Conservation (phyloP, 2,797 vertebrate genomes). For the Hydrocynus forskahlii region DNA sequence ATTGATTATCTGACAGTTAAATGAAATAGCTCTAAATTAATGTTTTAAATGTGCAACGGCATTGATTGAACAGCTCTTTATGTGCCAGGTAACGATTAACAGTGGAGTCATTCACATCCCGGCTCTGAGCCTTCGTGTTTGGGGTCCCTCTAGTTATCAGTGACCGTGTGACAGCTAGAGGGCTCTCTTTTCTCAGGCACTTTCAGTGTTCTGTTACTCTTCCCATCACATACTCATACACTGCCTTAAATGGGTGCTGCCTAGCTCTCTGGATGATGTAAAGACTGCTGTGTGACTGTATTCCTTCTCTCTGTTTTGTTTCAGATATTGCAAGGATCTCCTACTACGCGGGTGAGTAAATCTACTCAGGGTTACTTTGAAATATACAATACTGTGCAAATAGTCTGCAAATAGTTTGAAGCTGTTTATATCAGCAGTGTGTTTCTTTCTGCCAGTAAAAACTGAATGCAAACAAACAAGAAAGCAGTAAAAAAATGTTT, state of each 20-base stretch:
- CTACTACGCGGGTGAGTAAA: conserved; percentile 60
- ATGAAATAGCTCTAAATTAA: too few species aligned
- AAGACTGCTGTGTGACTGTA: conserved; percentile 13
- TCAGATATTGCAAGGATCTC: conserved; percentile 62
- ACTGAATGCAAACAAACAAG: too few species aligned
- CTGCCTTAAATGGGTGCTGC: conserved; percentile 32
- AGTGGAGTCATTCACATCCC: not conserved
- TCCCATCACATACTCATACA: conserved; percentile 12
- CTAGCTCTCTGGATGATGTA: not conserved
- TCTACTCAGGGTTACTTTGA: not conserved
- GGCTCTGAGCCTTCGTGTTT: not conserved
- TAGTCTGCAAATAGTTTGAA: too few species aligned
- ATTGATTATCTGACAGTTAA: too few species aligned
- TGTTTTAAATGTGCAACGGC: too few species aligned
- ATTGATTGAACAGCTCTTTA: not conserved
- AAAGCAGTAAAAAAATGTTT: too few species aligned
- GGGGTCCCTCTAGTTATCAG: not conserved
- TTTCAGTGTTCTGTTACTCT: conserved; percentile 2
- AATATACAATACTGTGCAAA: too few species aligned
- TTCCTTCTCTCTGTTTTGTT: conserved; percentile 27
- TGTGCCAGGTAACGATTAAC: not conserved
- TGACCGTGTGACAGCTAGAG: conserved; percentile 48
- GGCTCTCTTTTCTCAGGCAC: conserved; percentile 44
- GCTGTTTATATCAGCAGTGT: not conserved
- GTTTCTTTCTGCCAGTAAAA: not conserved